Conservation (phyloP, 2,888 invertebrate species). For the Sthenelais limicola region DNA sequence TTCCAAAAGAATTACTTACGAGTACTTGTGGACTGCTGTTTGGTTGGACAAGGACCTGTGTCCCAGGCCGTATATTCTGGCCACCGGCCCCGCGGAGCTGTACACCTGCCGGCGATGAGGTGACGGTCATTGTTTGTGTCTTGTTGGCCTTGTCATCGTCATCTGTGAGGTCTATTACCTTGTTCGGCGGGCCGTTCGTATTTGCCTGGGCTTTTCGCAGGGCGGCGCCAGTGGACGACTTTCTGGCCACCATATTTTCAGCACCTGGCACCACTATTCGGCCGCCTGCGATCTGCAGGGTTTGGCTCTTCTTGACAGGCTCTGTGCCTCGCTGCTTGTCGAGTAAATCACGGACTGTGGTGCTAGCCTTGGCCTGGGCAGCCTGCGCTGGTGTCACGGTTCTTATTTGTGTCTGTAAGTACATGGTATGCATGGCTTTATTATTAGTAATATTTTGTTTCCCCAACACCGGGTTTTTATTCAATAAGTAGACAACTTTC, state of each 20-base stretch:
- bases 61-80: background rate
- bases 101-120: background rate
- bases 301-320: background rate
- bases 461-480: too few relatives aligned
- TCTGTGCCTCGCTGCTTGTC: conserved; percentile 32
- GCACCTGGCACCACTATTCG: background rate
- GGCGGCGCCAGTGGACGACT: background rate
- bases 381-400: conserved; percentile 5
- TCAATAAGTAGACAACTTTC: too few relatives aligned
- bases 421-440: too few relatives aligned
- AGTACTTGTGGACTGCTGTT: too few relatives aligned
- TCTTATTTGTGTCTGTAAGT: background rate
- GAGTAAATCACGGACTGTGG: conserved; percentile 28
- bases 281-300: conserved; percentile 12
- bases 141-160: conserved; percentile 20
- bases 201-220: background rate
- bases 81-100: background rate
- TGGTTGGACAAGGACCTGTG: conserved; percentile 15
- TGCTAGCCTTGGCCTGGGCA: background rate
- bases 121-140: background rate
- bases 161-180: conserved; percentile 38
- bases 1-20: too few relatives aligned
- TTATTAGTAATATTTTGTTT: too few relatives aligned
- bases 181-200: background rate
- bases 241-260: too few relatives aligned